Percentiles rank a stretch among this genome's conserved stretches.
phyloP scores from a whole-genome alignment of 1,140 invertebrate genomes.

The Streblospio benedicti region DNA sequence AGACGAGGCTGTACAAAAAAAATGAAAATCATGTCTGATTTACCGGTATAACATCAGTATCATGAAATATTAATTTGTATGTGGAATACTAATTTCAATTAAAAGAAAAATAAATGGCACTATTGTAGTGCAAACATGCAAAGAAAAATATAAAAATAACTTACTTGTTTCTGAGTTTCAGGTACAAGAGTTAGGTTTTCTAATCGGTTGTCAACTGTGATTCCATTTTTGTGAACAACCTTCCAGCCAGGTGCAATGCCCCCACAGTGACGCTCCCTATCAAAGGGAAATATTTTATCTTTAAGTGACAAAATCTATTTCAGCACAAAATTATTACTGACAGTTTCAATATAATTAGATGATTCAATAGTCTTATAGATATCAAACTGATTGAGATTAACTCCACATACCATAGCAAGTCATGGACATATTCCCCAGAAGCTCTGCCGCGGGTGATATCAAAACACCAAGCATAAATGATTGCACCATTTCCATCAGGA shows the following conservation, averaged over 20 bases:
- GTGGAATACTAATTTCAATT: too few species aligned
- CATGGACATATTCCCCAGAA: slow-evolving; percentile 47
- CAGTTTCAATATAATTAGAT: too few species aligned
- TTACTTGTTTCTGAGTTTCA: slow-evolving; percentile 13
- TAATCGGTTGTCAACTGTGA: slow-evolving; percentile 51
- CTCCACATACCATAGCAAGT: slow-evolving; percentile 50
- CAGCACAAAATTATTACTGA: not conserved
- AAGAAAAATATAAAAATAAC: too few species aligned
- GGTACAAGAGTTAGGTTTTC: slow-evolving; percentile 48
- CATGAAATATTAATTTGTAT: too few species aligned
- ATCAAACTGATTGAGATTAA: too few species aligned
- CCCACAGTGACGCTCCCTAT: slow-evolving; percentile 51
- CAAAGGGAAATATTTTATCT: slow-evolving; percentile 14
- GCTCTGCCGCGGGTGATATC: slow-evolving; percentile 43
- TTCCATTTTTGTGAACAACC: slow-evolving; percentile 49
- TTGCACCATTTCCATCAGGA: slow-evolving; percentile 50
- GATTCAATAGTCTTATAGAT: too few species aligned
- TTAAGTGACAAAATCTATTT: not conserved
- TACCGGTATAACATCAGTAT: too few species aligned
- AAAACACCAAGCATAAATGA: slow-evolving; percentile 50
- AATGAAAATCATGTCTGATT: too few species aligned
- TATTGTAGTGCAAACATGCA: too few species aligned
- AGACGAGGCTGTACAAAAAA: too few species aligned
- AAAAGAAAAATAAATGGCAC: too few species aligned
- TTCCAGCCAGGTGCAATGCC: slow-evolving; percentile 49